These are phyloP conservation scores for Channallabes apus DNA, from an alignment of 2,797 vertebrate species.

Conservation along the genomic window DNA sequence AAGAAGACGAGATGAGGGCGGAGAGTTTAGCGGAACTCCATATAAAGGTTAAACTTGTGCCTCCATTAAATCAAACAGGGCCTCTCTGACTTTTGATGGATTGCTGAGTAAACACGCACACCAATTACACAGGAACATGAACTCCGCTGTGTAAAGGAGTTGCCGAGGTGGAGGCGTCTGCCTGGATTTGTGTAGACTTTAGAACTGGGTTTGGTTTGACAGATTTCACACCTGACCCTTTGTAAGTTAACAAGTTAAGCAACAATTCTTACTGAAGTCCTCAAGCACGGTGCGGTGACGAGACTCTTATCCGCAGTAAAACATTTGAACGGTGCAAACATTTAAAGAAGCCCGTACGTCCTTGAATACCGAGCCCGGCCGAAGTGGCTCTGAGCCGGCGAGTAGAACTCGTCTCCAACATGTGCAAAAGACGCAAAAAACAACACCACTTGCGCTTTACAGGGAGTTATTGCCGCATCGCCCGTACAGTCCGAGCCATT, in stretches of 20 bases:
- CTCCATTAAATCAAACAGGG: slow-evolving; percentile 55
- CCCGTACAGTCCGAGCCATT: no score
- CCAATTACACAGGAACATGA: slow-evolving; percentile 54
- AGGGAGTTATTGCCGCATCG: no score
- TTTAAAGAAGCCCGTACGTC: no score
- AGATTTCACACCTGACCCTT: slow-evolving; percentile 31
- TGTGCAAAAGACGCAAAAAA: no score
- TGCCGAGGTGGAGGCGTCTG: slow-evolving; percentile 45
- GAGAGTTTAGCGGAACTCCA: not conserved
- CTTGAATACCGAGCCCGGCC: no score
- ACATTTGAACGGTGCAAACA: no score
- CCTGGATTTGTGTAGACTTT: slow-evolving; percentile 44
- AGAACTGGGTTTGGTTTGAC: slow-evolving; percentile 41
- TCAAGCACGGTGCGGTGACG: no score
- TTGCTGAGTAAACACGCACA: slow-evolving; percentile 52
- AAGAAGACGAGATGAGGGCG: no score
- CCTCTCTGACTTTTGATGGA: slow-evolving; percentile 59
- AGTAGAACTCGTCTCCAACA: no score
- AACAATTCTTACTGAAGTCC: not conserved
- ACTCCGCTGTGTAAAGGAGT: slow-evolving; percentile 50
- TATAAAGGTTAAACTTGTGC: slow-evolving; percentile 47
- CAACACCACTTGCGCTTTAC: no score
- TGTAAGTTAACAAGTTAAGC: not conserved
- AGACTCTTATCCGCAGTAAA: no score
- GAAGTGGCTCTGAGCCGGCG: no score